Evolutionary conservation across 1,140 invertebrate genomes (phyloP).

Genomic region (Conopomorpha cramerella): DNA sequence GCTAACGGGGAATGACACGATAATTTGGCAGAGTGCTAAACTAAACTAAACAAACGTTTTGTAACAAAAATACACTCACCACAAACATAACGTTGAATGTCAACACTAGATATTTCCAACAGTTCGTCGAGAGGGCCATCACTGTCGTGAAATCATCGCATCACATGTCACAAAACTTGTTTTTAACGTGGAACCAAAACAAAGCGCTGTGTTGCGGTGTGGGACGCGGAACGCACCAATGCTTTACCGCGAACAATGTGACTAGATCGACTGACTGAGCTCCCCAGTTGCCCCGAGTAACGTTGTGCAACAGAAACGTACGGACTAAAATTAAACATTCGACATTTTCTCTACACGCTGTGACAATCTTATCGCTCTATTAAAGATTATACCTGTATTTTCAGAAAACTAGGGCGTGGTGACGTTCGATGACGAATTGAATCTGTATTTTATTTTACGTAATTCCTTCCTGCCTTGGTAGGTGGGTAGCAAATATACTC

Average conservation of each 20-base stretch:
- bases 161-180: conserved; percentile 44
- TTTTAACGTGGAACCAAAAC: conserved; percentile 23
- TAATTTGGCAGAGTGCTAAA: too few relatives aligned
- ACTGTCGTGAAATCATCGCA: conserved; percentile 16
- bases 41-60: conserved; percentile 12
- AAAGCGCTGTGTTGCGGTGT: conserved; percentile 37
- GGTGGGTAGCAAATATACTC: too few relatives aligned
- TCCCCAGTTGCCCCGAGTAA: conserved; percentile 14
- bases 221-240: too few relatives aligned
- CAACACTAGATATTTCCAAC: conserved; percentile 56
- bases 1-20: too few relatives aligned
- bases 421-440: too few relatives aligned
- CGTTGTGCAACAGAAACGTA: conserved; percentile 26
- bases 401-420: conserved; percentile 16
- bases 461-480: too few relatives aligned
- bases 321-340: conserved; percentile 35
- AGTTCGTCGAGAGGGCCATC: conserved; percentile 50
- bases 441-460: too few relatives aligned
- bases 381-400: conserved; percentile 21
- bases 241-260: too few relatives aligned
- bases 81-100: conserved; percentile 51
- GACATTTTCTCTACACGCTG: conserved; percentile 22
- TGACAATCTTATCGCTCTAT: conserved; percentile 14
- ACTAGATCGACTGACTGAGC: conserved; percentile 7
- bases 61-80: conserved; percentile 41